Base-by-base conservation (phyloP, 2,113 vertebrate genomes). In the Neogale vison region DNA sequence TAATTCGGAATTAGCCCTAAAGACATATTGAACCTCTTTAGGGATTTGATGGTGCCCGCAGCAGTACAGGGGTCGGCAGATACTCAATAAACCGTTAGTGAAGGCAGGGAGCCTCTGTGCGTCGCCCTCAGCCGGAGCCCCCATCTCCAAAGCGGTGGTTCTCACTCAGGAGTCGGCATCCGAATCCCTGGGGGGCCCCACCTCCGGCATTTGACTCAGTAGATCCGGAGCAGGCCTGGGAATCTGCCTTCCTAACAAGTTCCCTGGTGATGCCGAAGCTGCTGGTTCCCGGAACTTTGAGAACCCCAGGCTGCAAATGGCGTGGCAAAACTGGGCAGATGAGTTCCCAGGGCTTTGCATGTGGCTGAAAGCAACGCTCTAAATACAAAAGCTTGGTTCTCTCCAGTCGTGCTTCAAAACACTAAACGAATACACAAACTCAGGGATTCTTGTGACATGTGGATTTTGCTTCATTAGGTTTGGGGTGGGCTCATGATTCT, bases 21-120 rank as follows among this genome's bases (percentile, higher is more conserved):
- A 26, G n/a, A 31, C 3, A 7, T 1, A 0, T 39, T 29, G 39
- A 39, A 24, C 6, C 18, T 59, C 50, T 79, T 63, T 5, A 57
- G 79, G 42, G 12, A 7, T 4, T 21, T 23, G 26, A 10, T 4
- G 24, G 29, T 2, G 26, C 5, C 6, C 5, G 0, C 21, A 4
- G 3, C 39, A 45, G 67, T 0, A n/a, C 89, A 42, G 15, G 42
- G 15, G 5, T 24, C 12, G 8, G 11, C 18, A 9, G 36, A 34
- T 1, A 0, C n/a, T n/a, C 36, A 0, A 1, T 1, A n/a, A 63
- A 47, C 79, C 1, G 0, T 31, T 6, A 42, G 80, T 26, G 55
- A 47, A 26, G 31, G 10, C 31, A 34, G n/a, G 45, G 45, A 12
- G 4, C 39, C 17, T 74, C 50, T 24, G n/a, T 4, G 82, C 10